A percentile compares a stretch with the other conserved stretches of the same genome.
phyloP scores from a whole-genome alignment of 2,113 vertebrate species.

The Rhabdomys dilectus region DNA sequence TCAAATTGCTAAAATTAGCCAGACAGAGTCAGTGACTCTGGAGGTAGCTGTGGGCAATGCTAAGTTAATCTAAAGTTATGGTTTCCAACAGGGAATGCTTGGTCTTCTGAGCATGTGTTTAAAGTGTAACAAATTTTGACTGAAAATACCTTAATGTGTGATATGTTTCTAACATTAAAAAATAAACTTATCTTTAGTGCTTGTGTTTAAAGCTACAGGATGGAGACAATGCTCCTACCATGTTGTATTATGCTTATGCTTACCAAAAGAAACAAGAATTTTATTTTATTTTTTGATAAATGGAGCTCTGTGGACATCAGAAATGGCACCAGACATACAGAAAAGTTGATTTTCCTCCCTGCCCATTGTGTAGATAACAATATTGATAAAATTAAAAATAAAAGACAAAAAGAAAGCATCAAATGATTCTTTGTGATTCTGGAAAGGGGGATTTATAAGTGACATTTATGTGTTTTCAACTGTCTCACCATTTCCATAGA shows the following conservation, averaged over 20 bases:
- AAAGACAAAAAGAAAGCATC: neutral
- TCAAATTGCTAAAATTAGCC: conserved; percentile 26
- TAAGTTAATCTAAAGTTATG: conserved; percentile 23
- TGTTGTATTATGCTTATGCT: neutral
- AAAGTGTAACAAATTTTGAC: conserved; percentile 43
- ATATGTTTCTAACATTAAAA: conserved; percentile 33
- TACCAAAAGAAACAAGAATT: conserved; percentile 8
- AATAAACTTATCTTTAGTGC: conserved; percentile 45
- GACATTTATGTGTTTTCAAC: neutral
- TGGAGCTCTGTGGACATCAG: neutral
- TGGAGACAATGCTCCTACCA: neutral
- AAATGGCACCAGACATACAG: neutral
- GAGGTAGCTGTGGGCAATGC: conserved; percentile 1
- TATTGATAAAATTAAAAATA: neutral
- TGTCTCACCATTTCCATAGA: neutral
- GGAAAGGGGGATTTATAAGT: neutral
- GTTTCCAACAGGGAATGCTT: neutral
- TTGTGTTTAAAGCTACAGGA: neutral
- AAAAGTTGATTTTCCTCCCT: conserved; percentile 44
- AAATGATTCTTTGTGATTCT: neutral
- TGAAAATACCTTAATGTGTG: conserved; percentile 44
- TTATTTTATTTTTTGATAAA: neutral
- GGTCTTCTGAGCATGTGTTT: neutral
- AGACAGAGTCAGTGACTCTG: neutral
- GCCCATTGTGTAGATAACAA: neutral